Evolutionary conservation across 1,140 invertebrate species (phyloP), one percentile per base, ranked within the genome.

Genomic region (Drosophila equinoxialis): DNA sequence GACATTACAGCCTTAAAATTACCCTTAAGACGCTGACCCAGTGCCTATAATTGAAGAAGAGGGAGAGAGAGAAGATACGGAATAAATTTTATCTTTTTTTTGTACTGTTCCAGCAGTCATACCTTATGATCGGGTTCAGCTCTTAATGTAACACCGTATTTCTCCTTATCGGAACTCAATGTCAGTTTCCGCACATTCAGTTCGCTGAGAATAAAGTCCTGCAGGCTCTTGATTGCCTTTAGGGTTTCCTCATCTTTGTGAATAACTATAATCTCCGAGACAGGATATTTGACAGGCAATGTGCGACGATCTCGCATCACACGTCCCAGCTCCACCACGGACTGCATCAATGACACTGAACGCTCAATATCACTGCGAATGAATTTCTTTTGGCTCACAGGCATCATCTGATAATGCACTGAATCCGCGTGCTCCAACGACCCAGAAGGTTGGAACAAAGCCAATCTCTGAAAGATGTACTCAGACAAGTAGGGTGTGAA

Each of bases 401-500:
- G 97, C 64, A 99, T 94, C 95, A 98, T 96, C 71, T 98, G 94
- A 90, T 96, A 99, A 90, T 99, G 98, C 1, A 99, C 95, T 85
- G 97, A 97, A 30, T 85, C 81, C 0, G 66, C 26, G 35, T 80
- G 76, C 41, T 90, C 77, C 48, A 82, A 33, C 6, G 69, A 42
- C 0, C 74, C 74, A 7, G 68, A 11, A n/a, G 84, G 78, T 66
- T 89, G 86, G 57, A 92, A 92, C 62, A 91, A 30, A 0, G 67
- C 94, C 67, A 99, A 91, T 61, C 96, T 96, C 91, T 98, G 97
- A 92, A 98, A 99, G 95, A 99, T 98, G 30, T 96, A 95, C 93
- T 99, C 99, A 14, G 98, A 97, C 14, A 99, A 93, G 92, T 99
- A 99, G 1, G 99, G 99, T 4, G 98, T 99, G 92, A 99, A 99